A percentile compares a stretch with the other conserved stretches of the same genome.
phyloP scores from a whole-genome alignment of 2,888 invertebrate genomes.

The Baronia brevicornis region DNA sequence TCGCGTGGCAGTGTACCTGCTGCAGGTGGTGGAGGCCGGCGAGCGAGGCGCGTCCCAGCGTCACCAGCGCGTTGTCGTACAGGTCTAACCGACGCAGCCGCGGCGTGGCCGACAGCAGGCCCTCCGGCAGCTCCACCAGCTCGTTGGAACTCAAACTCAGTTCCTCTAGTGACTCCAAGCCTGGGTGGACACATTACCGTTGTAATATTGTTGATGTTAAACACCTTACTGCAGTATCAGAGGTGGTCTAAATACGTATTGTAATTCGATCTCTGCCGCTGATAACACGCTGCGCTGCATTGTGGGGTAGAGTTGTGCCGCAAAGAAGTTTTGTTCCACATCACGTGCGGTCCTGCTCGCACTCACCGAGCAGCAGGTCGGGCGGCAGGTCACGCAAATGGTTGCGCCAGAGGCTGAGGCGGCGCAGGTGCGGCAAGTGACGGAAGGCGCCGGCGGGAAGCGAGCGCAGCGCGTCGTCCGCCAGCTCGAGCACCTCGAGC shows the following conservation, averaged over 20 bases:
- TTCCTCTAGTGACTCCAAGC: constrained; percentile 17
- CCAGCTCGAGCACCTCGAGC: constrained; percentile 17
- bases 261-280: not conserved
- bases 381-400: constrained; percentile 23
- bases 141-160: constrained; percentile 19
- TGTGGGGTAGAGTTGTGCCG: not conserved
- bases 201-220: too few relatives aligned
- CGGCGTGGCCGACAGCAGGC: constrained; percentile 13
- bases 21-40: constrained; percentile 15
- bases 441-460: constrained; percentile 21
- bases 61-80: constrained; percentile 17
- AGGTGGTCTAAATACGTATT: constrained; percentile 1
- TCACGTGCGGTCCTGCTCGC: too few relatives aligned
- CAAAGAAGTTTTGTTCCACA: not conserved
- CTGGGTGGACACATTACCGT: constrained; percentile 4
- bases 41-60: constrained; percentile 11
- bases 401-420: constrained; percentile 17
- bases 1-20: constrained; percentile 10
- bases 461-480: constrained; percentile 7
- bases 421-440: constrained; percentile 20
- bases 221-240: constrained; percentile 4
- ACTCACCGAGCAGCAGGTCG: constrained; percentile 23
- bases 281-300: not conserved
- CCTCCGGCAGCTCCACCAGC: constrained; percentile 10
- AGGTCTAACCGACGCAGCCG: constrained; percentile 19